A percentile compares a stretch with the other conserved stretches of the same genome.
phyloP scores from a whole-genome alignment of 2,797 vertebrate genomes.

The Hemitrygon akajei region DNA sequence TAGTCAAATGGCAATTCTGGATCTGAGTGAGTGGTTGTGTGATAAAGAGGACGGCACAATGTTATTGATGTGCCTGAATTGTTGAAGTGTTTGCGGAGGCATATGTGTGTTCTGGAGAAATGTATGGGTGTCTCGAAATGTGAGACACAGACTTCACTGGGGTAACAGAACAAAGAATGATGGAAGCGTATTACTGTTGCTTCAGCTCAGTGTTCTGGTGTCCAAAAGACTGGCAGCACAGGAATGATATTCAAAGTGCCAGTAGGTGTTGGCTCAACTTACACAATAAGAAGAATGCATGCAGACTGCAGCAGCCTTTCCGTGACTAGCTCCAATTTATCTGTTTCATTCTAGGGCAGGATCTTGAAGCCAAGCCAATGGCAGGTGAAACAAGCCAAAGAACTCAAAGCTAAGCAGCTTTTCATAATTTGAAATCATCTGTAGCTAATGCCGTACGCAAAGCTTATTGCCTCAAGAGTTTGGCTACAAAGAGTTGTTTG shows the following conservation, averaged over 20 bases:
- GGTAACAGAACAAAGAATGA: neutral
- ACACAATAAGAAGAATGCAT: constrained; percentile 36
- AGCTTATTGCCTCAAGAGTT: constrained; percentile 45
- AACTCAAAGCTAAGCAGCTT: constrained; percentile 57
- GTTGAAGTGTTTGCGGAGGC: neutral
- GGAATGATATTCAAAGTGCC: constrained; percentile 34
- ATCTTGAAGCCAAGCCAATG: constrained; percentile 62
- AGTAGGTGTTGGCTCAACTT: constrained; percentile 34
- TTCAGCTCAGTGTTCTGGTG: constrained; percentile 18
- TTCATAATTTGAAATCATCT: constrained; percentile 56
- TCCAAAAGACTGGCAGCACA: constrained; percentile 8
- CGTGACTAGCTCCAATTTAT: constrained; percentile 76
- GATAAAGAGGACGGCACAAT: neutral
- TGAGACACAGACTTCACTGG: neutral
- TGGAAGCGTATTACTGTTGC: constrained; percentile 22
- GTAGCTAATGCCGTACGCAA: constrained; percentile 41
- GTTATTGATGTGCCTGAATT: neutral
- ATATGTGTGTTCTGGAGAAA: neutral
- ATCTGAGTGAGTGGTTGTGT: neutral
- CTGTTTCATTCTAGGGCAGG: constrained; percentile 63
- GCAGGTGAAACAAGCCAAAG: constrained; percentile 57
- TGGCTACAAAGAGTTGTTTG: constrained; percentile 48
- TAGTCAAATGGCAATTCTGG: neutral
- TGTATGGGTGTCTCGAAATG: neutral
- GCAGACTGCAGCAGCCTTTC: constrained; percentile 53